Percentiles rank a stretch among this genome's conserved stretches.
phyloP scores from a whole-genome alignment of 1,140 invertebrate species.

The Acromyrmex echinatior region DNA sequence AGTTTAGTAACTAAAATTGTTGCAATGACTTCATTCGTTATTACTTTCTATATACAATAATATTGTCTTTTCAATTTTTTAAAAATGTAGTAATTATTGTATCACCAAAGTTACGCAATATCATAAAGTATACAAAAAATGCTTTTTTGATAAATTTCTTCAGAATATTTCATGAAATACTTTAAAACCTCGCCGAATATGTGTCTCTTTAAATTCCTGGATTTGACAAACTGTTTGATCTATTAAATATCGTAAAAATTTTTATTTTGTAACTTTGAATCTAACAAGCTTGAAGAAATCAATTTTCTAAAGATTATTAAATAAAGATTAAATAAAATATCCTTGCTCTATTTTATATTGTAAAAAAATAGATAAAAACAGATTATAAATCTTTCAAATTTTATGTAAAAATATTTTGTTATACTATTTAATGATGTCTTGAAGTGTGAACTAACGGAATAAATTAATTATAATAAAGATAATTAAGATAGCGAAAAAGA shows the following conservation, averaged over 20 bases:
- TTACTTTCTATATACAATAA: background rate
- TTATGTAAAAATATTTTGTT: too few species aligned
- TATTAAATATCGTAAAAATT: background rate
- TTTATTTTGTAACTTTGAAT: constrained; percentile 2
- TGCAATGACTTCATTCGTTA: background rate
- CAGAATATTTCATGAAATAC: background rate
- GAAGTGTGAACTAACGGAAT: too few species aligned
- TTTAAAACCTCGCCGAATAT: background rate
- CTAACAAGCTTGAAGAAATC: background rate
- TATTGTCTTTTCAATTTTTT: background rate
- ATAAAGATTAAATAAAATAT: background rate
- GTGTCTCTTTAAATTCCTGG: background rate
- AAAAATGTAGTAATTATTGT: background rate
- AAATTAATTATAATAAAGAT: background rate
- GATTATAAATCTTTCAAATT: background rate
- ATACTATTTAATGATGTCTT: background rate
- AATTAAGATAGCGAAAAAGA: background rate
- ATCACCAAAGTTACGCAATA: background rate
- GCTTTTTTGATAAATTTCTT: background rate
- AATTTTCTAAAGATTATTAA: background rate
- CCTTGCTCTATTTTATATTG: background rate
- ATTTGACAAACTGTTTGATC: background rate
- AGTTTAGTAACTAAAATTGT: background rate
- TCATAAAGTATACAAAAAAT: background rate
- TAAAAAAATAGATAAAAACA: background rate